Base-by-base conservation (phyloP, 2,113 vertebrate species). In the Callospermophilus lateralis region DNA sequence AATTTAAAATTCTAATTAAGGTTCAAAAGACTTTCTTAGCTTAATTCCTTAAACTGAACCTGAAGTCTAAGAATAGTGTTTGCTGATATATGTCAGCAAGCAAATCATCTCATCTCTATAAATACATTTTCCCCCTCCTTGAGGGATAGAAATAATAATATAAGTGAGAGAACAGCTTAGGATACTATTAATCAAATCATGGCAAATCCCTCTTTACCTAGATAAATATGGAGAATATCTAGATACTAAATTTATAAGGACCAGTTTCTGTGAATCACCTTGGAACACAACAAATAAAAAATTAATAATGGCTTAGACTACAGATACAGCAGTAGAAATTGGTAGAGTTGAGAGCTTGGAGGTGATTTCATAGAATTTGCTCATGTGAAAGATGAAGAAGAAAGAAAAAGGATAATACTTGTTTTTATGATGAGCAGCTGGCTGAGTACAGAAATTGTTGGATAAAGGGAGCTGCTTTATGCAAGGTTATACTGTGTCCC, bases 311-410 rank as follows among this genome's bases (percentile, higher is more conserved):
- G 30, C 37, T 58, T 81, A 28, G n/a, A 42, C 51, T 55, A 70
- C 78, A 83, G 48, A 61, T 48, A 30, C 0, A 70, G 19, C 13
- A 65, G 34, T 34, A 79, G 42, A 78, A 22, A n/a, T 61, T 84
- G 80, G 32, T 58, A 84, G 37, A 84, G 90, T 84, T 90, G 16
- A 84, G 61, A 28, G 68, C 77, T 94, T 74, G n/a, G 55, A 68
- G 30, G 0, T 68, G 26, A 79, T 30, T 79, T 53, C 79, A 3
- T 63, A 80, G 45, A 48, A 93, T 70, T 85, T 76, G n/a, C 42
- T 93, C 24, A 58, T 11, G 9, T 58, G 32, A 89, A 90, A 58
- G n/a, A 72, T 51, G 20, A 79, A 24, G 48, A 51, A 70, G 24
- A 89, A 61, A 53, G 30, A 84, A 34, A 88, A 80, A 76, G n/a